phyloP scores from a whole-genome alignment of 1,140 invertebrate species.

The Monomorium pharaonis region DNA sequence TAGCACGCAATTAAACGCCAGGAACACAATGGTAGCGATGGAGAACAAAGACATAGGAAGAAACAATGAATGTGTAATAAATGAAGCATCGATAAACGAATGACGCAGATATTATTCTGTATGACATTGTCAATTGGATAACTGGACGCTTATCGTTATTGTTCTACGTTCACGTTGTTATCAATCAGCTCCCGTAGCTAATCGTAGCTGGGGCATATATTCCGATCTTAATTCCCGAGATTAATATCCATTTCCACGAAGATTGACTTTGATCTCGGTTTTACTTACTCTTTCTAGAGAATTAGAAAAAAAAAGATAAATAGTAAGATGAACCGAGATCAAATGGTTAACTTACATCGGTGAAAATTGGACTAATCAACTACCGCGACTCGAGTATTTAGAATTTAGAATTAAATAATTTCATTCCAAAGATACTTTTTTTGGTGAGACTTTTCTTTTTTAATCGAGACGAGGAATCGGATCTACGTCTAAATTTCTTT shows the following conservation, averaged over 20 bases:
- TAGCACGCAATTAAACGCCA: background rate
- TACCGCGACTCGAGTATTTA: background rate
- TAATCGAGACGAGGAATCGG: background rate
- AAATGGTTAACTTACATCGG: too few species aligned
- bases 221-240: background rate
- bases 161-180: background rate
- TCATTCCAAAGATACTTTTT: background rate
- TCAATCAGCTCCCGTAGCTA: background rate
- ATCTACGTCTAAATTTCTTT: background rate
- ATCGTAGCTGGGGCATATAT: background rate
- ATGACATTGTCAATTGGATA: background rate
- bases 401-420: background rate
- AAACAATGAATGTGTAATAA: background rate
- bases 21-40: background rate
- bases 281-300: too few species aligned
- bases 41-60: slow-evolving; percentile 1
- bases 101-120: background rate
- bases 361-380: too few species aligned
- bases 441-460: too few species aligned
- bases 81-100: background rate
- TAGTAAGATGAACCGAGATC: too few species aligned
- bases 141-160: background rate
- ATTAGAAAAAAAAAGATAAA: too few species aligned
- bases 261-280: too few species aligned
- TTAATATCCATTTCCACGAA: background rate